Evolutionary conservation across 2,113 vertebrate genomes (phyloP), one percentile per base, ranked within the genome.

Genomic region (Sigmodon hispidus): DNA sequence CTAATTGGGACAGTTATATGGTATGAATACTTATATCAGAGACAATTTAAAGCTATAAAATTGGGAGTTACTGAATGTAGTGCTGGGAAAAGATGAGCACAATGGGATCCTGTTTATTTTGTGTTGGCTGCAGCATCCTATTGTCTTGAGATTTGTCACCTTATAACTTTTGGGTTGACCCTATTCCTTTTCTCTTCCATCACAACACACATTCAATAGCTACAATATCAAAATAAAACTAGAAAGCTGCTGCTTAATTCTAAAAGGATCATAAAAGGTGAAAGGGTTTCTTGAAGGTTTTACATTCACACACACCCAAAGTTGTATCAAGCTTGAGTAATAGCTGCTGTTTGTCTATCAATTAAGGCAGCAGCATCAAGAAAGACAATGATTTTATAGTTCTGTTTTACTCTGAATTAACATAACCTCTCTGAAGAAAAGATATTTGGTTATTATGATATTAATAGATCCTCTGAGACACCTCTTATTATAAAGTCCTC

Each of bases 141-240:
- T 72, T 83, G 65, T 15, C 40, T 90, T 93, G 85, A 92, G 9
- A 59, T 80, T 59, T 87, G 52, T 72, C 15, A n/a, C 10, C 75
- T 91, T 52, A 69, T 84, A 40, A 94, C 16, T 89, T 85, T 91
- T 81, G 21, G 36, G n/a, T 91, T 90, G 61, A 22, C 34, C 19
- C 5, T 11, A 22, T 93, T 79, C 21, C 26, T 94, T 70, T 67
- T 43, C 48, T 85, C 93, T 5, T 43, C 12, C 5, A 79, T 80
- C 87, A 73, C 34, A 85, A 40, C 22, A 75, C 10, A 90, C 3
- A 65, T 87, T 29, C 19, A 85, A 52, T 70, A 80, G 8, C 16
- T 69, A 88, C 67, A 72, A 92, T 55, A 79, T 63, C 8, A 69
- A 91, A 73, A 91, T 85, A 95, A 92, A 94, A 84, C 6, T 17